Base-by-base conservation (phyloP, 2,888 invertebrate species). In the Philonicus albiceps region DNA sequence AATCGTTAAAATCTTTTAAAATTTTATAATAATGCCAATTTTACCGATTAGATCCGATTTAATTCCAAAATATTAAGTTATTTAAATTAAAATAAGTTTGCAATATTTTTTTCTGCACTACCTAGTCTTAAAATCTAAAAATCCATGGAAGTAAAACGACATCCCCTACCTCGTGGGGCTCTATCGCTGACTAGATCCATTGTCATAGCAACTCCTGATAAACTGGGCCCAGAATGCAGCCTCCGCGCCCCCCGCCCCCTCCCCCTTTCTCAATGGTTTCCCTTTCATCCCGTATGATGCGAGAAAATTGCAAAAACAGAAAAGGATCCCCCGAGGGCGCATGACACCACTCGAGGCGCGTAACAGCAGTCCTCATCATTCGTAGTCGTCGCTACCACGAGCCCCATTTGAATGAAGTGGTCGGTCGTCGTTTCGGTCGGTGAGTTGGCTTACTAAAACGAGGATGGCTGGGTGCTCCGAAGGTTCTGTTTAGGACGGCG, bases 141-240 rank as follows among this genome's bases (percentile, higher is more conserved):
- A 6, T 53, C 80, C 80, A 80, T 53, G 80, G 80, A 8, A 80
- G 22, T 27, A 40, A 19, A 22, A 4, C 11, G 19, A 27, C 53
- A 27, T 80, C 72, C n/a, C 72, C 22, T 64, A 13, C n/a, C 19
- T 64, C 64, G 19, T 27, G 64, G 22, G 27, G 19, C 27, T 49
- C 19, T n/a, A n/a, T 7, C 34, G 37, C 37, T 37, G 37, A 40
- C 64, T 72, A 84, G 84, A 85, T 85, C 34, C 34, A 85, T 85
- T 85, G 85, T 85, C 85, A 85, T 85, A 85, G 85, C 75, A 85
- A 85, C 85, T 34, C 22, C 85, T 85, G 85, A 85, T 85, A 85
- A 85, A 85, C 53, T 30, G 37, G 37, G 75, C 74, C 74, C 49
- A 49, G 43, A 8, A 19, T 27, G 74, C 4, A 19, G 6, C n/a